Conservation (phyloP, 2,113 vertebrate genomes). For the Brienomyrus longianalis region DNA sequence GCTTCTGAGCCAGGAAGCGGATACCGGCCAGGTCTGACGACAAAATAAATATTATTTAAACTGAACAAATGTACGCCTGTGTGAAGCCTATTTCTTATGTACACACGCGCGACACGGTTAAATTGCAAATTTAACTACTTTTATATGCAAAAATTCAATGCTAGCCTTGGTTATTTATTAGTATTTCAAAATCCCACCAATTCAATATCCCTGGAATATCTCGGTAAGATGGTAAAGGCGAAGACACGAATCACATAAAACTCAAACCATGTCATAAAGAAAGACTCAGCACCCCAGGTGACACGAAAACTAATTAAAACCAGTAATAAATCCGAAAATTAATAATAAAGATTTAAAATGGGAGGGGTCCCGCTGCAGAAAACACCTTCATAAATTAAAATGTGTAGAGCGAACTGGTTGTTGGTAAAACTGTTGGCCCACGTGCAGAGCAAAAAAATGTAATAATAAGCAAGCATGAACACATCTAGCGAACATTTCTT, state of each 20-base stretch:
- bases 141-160: not conserved
- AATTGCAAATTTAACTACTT: not conserved
- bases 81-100: not conserved
- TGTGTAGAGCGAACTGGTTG: not conserved
- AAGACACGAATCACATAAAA: not conserved
- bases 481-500: not conserved
- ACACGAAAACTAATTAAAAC: not conserved
- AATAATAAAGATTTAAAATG: not conserved
- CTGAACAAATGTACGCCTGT: not conserved
- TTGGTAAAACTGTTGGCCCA: not conserved
- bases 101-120: not conserved
- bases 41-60: not conserved
- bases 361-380: not conserved
- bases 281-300: not conserved
- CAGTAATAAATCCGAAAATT: not conserved
- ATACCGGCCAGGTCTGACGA: not conserved
- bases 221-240: not conserved
- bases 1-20: not conserved
- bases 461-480: not conserved
- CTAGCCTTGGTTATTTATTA: not conserved
- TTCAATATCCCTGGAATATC: not conserved
- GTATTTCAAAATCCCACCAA: not conserved
- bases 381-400: not conserved
- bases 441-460: not conserved
- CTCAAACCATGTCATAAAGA: not conserved